Evolutionary conservation across 2,888 invertebrate genomes (phyloP).

Genomic region (Torymus auratus): DNA sequence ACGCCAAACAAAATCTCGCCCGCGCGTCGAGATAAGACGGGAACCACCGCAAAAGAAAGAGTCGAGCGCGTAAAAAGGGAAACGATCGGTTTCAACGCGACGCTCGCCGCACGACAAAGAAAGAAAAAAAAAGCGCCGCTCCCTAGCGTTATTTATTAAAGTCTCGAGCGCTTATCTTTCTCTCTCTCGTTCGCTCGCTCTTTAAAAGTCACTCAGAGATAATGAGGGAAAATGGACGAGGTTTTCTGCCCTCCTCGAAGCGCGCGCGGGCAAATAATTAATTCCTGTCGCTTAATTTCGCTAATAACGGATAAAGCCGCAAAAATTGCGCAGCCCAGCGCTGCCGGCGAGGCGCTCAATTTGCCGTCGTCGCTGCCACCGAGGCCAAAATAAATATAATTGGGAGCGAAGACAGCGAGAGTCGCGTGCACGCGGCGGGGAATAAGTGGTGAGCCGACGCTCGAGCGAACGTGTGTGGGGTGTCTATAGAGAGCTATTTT

Average conservation of each 20-base stretch:
- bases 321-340: constrained; percentile 19
- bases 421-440: too few species aligned
- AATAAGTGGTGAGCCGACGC: too few species aligned
- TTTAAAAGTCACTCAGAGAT: constrained; percentile 57
- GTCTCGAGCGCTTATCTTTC: constrained; percentile 48
- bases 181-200: constrained; percentile 16
- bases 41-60: not conserved
- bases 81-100: constrained; percentile 40
- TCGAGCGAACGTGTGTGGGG: too few species aligned
- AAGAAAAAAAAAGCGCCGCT: constrained; percentile 16
- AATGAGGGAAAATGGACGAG: constrained; percentile 54
- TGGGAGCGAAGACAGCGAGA: too few species aligned
- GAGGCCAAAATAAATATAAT: constrained; percentile 43
- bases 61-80: not conserved
- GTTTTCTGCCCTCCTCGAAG: constrained; percentile 22
- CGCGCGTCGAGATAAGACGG: too few species aligned
- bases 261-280: constrained; percentile 43
- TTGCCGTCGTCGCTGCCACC: not conserved
- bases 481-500: too few species aligned
- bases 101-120: not conserved
- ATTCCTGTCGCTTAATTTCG: constrained; percentile 52
- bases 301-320: constrained; percentile 54
- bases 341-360: not conserved
- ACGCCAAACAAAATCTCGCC: not conserved
- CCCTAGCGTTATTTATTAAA: constrained; percentile 55